phyloP scores from a whole-genome alignment of 2,113 vertebrate species.

The Neotoma lepida region DNA sequence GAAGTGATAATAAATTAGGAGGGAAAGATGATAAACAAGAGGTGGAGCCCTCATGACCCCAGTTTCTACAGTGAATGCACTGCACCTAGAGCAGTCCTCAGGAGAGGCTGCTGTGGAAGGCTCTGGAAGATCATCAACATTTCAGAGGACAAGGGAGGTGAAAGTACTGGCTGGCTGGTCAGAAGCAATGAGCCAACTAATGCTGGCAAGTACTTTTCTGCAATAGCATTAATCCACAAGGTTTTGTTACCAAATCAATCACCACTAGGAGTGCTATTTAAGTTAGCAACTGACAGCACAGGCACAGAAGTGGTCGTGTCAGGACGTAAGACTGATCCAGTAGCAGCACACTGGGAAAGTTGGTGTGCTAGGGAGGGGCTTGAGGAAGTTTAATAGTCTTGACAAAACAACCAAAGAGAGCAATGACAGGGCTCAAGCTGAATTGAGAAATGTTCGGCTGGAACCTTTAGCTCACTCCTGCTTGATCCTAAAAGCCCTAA shows the following conservation, averaged over 20 bases:
- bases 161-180: background rate
- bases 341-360: background rate
- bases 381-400: background rate
- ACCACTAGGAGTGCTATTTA: background rate
- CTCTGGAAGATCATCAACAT: background rate
- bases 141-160: background rate
- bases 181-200: background rate
- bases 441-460: background rate
- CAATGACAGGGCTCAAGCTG: background rate
- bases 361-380: too few species aligned
- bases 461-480: too few species aligned
- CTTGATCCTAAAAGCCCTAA: too few species aligned
- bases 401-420: background rate
- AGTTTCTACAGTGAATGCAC: background rate
- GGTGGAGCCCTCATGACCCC: rapidly evolving
- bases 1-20: background rate
- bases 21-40: background rate
- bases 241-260: background rate
- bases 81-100: background rate
- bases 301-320: background rate
- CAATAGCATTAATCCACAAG: background rate
- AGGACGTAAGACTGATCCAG: background rate
- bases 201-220: background rate
- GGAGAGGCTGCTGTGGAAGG: background rate
- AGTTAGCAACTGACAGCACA: background rate